Base-by-base conservation (phyloP, 1,140 invertebrate genomes). In the Atta texana region DNA sequence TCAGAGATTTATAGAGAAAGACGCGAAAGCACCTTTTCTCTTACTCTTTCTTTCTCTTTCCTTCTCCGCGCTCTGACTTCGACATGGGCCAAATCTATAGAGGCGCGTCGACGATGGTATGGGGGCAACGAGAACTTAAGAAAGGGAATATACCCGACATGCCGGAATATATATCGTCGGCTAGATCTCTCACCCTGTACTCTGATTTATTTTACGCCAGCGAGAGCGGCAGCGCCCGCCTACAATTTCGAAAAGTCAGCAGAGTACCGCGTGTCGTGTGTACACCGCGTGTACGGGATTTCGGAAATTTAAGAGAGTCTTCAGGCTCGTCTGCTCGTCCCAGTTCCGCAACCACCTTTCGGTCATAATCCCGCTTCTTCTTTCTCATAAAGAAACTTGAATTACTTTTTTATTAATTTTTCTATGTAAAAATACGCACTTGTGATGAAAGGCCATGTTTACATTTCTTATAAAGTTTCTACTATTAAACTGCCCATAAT, bases 181-280 rank as follows among this genome's bases (percentile, higher is more conserved):
- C 75, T 80, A 86, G 77, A 90, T 90, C 75, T 90, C 89, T 90
- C 89, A 51, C 39, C 71, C 89, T 82, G 82, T 82, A 75, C 89
- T 86, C 86, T 90, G 89, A 90, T 90, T 90, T 90, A 90, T 90
- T 90, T 90, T 90, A 88, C 87, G 82, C 86, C 76, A 49, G 49
- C 89, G 76, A 81, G 68, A 64, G 86, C 85, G 44, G 76, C 55
- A 63, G 55, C 44, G 21, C 78, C 87, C 85, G 81, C 86, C 89
- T 86, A 90, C 86, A 78, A 90, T 90, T 90, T 90, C 89, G 80
- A 90, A 90, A 90, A 90, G 86, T 90, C 89, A 90, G 89, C 86
- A 90, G 74, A 76, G 61, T 89, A 57, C 18, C 59, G 68, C 78
- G 57, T 44, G 72, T 84, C 78, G 61, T 77, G 85, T 82, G 85